Percentiles rank a stretch among this genome's conserved stretches.
These are phyloP conservation scores for Poeciliopsis turrubarensis DNA, from an alignment of 2,113 vertebrate genomes.

Conservation along the genomic window DNA sequence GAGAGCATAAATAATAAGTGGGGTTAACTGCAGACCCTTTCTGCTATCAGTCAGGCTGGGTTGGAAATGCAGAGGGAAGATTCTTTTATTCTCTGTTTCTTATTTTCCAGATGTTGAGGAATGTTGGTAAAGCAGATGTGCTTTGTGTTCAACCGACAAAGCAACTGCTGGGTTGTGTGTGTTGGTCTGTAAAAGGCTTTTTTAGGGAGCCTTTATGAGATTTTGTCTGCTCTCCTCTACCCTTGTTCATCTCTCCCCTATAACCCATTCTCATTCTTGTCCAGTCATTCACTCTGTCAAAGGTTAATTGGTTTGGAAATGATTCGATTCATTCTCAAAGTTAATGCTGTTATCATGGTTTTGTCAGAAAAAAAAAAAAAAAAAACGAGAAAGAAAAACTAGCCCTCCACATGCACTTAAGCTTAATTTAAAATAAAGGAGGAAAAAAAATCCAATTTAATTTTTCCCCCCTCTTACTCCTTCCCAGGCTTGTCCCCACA, in stretches of 20 bases:
- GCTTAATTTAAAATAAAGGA: slow-evolving; percentile 83
- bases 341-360: slow-evolving; percentile 88
- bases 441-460: slow-evolving; percentile 84
- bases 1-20: slow-evolving; percentile 69
- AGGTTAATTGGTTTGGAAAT: slow-evolving; percentile 90
- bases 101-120: background rate
- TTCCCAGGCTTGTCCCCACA: slow-evolving; percentile 77
- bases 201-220: slow-evolving; percentile 9
- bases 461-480: slow-evolving; percentile 64
- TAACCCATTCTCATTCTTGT: slow-evolving; percentile 75
- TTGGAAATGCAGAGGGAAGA: slow-evolving; percentile 12
- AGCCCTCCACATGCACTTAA: slow-evolving; percentile 79
- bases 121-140: background rate
- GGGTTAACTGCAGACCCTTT: slow-evolving; percentile 72
- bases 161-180: background rate
- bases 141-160: background rate
- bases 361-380: slow-evolving; percentile 64
- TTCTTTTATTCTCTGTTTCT: background rate
- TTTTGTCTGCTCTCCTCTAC: slow-evolving; percentile 20
- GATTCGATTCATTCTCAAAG: slow-evolving; percentile 84
- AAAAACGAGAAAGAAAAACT: slow-evolving; percentile 72
- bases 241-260: slow-evolving; percentile 19
- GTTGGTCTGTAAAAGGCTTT: background rate
- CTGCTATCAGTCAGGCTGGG: slow-evolving; percentile 58
- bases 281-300: slow-evolving; percentile 84